These are phyloP conservation scores for Synergus itoensis DNA, from an alignment of 2,888 invertebrate genomes.

Conservation along the genomic window DNA sequence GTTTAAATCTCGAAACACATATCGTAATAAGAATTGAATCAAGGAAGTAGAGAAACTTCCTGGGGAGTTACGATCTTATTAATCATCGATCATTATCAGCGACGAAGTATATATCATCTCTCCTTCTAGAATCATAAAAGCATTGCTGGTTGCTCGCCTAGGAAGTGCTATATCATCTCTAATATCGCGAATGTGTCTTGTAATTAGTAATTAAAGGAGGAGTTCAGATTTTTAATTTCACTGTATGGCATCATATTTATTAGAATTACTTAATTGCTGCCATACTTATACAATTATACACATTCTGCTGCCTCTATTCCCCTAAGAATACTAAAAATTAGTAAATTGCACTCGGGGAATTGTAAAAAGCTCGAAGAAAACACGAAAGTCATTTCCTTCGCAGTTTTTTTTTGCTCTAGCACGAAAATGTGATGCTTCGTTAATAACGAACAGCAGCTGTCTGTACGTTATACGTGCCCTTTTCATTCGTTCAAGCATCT, in stretches of 20 bases:
- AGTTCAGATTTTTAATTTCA: background rate
- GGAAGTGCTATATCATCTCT: slow-evolving; percentile 1
- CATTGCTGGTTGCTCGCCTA: background rate
- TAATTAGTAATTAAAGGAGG: background rate
- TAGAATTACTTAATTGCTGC: background rate
- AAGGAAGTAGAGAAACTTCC: slow-evolving; percentile 48
- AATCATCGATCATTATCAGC: slow-evolving; percentile 55
- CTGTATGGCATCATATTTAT: background rate
- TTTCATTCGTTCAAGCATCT: slow-evolving; percentile 48
- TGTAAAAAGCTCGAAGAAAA: background rate
- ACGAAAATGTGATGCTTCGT: slow-evolving; percentile 48
- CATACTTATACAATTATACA: background rate
- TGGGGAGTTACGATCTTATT: slow-evolving; percentile 51
- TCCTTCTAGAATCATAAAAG: slow-evolving; percentile 4
- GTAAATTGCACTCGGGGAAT: background rate
- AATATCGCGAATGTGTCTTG: slow-evolving; percentile 4
- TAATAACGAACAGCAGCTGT: slow-evolving; percentile 54
- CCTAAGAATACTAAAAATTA: background rate
- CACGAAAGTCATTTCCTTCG: background rate
- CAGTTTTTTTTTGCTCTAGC: background rate
- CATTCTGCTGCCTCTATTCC: background rate
- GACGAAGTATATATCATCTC: slow-evolving; percentile 47
- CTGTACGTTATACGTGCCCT: slow-evolving; percentile 51
- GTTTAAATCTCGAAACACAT: background rate
- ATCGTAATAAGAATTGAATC: slow-evolving; percentile 36